These are phyloP conservation scores for Cerceris rybyensis DNA, from an alignment of 2,888 invertebrate species.

Conservation along the genomic window DNA sequence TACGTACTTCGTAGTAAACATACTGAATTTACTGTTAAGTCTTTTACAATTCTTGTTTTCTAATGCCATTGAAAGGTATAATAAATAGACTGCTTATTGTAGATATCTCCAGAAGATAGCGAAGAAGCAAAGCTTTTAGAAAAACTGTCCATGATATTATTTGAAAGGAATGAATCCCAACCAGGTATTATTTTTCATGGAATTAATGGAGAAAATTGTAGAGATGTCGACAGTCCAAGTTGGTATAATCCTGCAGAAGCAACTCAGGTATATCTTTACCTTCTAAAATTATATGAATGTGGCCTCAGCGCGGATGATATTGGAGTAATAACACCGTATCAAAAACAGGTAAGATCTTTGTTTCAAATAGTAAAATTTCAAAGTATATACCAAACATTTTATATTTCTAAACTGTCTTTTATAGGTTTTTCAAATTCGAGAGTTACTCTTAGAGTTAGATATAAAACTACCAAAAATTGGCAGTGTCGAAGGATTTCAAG, in stretches of 20 bases:
- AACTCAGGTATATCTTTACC: conserved; percentile 85
- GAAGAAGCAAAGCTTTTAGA: conserved; percentile 81
- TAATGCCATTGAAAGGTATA: conserved; percentile 18
- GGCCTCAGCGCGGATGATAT: conserved; percentile 88
- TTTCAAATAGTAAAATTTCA: background rate
- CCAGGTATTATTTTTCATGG: conserved; percentile 88
- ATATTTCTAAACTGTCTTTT: conserved; percentile 27
- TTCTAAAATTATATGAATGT: conserved; percentile 86
- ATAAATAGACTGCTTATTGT: conserved; percentile 48
- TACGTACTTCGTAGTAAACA: no score
- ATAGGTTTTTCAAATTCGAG: conserved; percentile 86
- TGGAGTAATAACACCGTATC: conserved; percentile 96
- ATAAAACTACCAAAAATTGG: conserved; percentile 87
- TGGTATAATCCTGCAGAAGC: conserved; percentile 96
- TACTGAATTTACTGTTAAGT: background rate
- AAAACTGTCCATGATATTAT: conserved; percentile 79
- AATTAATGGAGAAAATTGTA: conserved; percentile 86
- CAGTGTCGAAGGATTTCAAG: conserved; percentile 94
- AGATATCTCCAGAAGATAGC: conserved; percentile 81
- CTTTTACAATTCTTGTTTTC: conserved; percentile 6
- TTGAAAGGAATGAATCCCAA: conserved; percentile 73
- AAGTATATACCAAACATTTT: background rate
- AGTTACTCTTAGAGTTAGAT: conserved; percentile 83
- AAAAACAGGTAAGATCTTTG: conserved; percentile 86
- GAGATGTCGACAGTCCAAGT: conserved; percentile 91